phyloP scores from a whole-genome alignment of 2,888 invertebrate species.

The Gibbula magus region DNA sequence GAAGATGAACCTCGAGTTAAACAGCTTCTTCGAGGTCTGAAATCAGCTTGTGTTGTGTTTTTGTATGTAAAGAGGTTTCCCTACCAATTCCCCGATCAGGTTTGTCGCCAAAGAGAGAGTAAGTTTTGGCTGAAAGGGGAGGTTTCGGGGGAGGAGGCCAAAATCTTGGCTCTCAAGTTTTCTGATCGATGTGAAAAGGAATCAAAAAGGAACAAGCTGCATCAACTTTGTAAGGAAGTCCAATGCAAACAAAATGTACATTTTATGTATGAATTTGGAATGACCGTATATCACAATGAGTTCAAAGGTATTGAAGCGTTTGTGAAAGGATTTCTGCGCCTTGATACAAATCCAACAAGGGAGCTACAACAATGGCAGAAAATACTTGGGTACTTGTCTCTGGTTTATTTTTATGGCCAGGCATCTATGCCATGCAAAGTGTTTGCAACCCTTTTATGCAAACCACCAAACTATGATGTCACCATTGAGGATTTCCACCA shows the following conservation, averaged over 20 bases:
- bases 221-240: constrained; percentile 19
- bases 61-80: constrained; percentile 46
- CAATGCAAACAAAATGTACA: neutral
- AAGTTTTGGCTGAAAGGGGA: constrained; percentile 38
- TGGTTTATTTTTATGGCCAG: constrained; percentile 51
- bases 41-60: constrained; percentile 34
- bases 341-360: constrained; percentile 23
- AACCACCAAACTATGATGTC: constrained; percentile 34
- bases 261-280: constrained; percentile 46
- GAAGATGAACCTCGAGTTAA: constrained; percentile 49
- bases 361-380: constrained; percentile 39
- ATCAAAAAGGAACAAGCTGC: neutral
- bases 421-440: constrained; percentile 45
- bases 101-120: neutral
- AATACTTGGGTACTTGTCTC: constrained; percentile 40
- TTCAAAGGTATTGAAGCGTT: constrained; percentile 45
- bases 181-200: constrained; percentile 35
- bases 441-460: constrained; percentile 37
- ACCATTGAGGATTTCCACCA: constrained; percentile 41
- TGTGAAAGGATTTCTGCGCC: constrained; percentile 45
- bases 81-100: constrained; percentile 8
- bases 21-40: constrained; percentile 29
- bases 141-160: constrained; percentile 42
- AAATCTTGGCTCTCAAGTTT: constrained; percentile 35
- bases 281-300: constrained; percentile 44